Percentiles rank a stretch among this genome's conserved stretches.
phyloP scores from a whole-genome alignment of 2,888 invertebrate genomes.

The Hybos culiciformis region DNA sequence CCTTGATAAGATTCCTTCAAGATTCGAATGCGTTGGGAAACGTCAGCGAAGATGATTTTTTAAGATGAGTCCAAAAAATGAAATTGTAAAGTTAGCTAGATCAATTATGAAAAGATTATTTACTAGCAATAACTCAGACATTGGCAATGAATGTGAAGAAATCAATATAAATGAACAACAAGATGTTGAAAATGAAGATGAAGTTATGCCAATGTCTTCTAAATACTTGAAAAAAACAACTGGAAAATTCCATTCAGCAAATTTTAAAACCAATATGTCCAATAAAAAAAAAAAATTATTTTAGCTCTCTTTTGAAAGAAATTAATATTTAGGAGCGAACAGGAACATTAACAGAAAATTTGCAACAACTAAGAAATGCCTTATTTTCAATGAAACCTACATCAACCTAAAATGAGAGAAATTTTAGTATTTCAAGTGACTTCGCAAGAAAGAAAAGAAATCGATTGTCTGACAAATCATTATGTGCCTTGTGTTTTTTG shows the following conservation, averaged over 20 bases:
- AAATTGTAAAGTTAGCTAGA: background rate
- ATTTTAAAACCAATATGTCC: background rate
- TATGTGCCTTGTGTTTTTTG: conserved; percentile 1
- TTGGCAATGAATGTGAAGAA: background rate
- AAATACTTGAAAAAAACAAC: background rate
- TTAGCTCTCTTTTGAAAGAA: background rate
- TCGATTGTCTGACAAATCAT: background rate
- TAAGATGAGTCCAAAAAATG: background rate
- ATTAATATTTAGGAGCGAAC: background rate
- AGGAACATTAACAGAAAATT: background rate
- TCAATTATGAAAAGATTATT: background rate
- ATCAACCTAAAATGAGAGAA: background rate
- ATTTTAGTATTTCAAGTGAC: background rate
- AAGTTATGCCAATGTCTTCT: background rate
- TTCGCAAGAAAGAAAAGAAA: background rate
- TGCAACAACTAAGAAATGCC: background rate
- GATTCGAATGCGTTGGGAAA: background rate
- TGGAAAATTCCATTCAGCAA: background rate
- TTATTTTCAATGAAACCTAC: background rate
- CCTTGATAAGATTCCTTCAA: background rate
- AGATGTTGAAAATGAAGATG: background rate
- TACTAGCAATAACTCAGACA: background rate
- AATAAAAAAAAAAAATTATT: background rate
- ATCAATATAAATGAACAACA: background rate
- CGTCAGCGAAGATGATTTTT: background rate